Evolutionary conservation across 2,797 vertebrate genomes (phyloP).

Genomic region (Macropodus opercularis): DNA sequence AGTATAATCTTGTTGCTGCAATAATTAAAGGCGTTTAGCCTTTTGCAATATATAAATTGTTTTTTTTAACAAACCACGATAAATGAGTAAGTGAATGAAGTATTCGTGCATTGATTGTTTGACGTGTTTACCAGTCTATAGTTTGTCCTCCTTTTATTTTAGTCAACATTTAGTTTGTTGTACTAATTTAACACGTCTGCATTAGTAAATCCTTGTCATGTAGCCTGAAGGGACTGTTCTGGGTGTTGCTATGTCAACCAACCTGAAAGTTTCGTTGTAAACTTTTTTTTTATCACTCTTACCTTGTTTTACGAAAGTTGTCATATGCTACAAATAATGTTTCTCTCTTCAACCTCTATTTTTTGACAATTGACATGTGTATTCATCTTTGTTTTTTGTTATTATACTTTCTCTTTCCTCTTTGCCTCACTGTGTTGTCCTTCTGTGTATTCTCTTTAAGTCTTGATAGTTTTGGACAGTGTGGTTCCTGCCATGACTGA

Average conservation of each 20-base stretch:
- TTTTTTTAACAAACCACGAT: no score
- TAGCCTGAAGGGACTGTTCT: not conserved
- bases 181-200: not conserved
- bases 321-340: conserved; percentile 4
- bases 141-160: not conserved
- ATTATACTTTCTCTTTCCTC: conserved; percentile 19
- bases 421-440: conserved; percentile 23
- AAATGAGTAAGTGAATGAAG: not conserved
- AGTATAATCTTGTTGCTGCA: not conserved
- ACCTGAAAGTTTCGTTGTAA: not conserved
- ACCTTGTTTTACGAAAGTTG: conserved; percentile 9
- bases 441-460: conserved; percentile 40
- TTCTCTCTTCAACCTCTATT: conserved; percentile 26
- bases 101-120: not conserved
- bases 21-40: accelerated
- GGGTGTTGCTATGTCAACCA: not conserved
- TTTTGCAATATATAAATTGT: accelerated
- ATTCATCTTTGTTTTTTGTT: conserved; percentile 32
- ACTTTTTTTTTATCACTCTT: conserved; percentile 2
- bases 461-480: conserved; percentile 68
- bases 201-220: not conserved
- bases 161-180: not conserved
- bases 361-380: no score
- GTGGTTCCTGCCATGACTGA: conserved; percentile 87
- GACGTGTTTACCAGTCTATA: not conserved